Percentiles rank a stretch among this genome's conserved stretches.
Conservation (phyloP, 2,797 vertebrate species). For the Myiotriccus ornatus region DNA sequence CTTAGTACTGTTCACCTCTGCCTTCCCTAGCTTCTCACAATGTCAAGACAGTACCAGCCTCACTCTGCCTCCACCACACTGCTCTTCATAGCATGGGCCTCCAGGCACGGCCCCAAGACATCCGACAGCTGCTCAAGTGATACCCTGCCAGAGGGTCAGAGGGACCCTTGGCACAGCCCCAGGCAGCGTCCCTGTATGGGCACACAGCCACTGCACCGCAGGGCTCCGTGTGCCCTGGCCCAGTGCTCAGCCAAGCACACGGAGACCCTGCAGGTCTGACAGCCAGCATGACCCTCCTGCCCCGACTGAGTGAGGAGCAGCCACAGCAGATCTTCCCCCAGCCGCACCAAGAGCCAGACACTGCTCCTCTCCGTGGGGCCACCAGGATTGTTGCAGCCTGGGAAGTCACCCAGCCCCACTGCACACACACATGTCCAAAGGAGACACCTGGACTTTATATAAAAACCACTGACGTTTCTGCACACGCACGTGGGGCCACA, state of each 20-base stretch:
- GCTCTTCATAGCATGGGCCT: accelerated
- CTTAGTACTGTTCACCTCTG: not conserved
- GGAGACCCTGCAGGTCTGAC: not conserved
- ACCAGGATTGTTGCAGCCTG: accelerated
- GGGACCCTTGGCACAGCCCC: not conserved
- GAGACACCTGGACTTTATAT: slow-evolving; percentile 44
- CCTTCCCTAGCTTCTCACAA: accelerated
- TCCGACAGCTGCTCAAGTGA: accelerated
- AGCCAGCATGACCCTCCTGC: not conserved
- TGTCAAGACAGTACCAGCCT: not conserved
- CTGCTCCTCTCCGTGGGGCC: accelerated
- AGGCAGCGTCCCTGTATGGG: not conserved
- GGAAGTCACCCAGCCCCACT: not conserved
- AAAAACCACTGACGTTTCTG: slow-evolving; percentile 38
- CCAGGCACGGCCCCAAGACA: accelerated
- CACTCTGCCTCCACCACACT: not conserved
- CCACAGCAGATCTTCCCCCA: accelerated
- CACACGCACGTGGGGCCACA: not conserved
- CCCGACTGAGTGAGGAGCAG: accelerated
- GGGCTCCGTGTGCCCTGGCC: accelerated
- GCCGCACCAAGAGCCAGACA: accelerated
- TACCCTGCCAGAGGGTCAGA: not conserved
- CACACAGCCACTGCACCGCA: not conserved
- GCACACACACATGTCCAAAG: not conserved
- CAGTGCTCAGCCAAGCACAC: accelerated